Percentiles rank a stretch among this genome's conserved stretches.
Conservation (phyloP, 2,113 vertebrate genomes). For the Egretta garzetta region DNA sequence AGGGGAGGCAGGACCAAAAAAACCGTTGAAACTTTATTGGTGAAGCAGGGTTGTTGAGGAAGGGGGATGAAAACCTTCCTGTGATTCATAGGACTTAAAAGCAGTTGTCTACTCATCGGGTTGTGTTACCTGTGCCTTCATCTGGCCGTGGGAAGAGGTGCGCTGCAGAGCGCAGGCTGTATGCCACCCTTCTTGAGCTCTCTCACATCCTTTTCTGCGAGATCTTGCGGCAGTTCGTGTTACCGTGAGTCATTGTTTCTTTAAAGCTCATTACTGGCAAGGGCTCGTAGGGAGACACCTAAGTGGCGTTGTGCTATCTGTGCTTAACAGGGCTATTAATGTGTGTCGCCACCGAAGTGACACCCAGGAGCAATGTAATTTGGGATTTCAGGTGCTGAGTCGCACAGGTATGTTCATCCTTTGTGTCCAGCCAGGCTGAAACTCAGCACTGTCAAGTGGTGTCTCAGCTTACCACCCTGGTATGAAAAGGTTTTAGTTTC, state of each 20-base stretch:
- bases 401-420: constrained; percentile 15
- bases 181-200: constrained; percentile 13
- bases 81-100: constrained; percentile 23
- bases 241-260: constrained; percentile 71
- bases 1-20: neutral
- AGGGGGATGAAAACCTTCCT: neutral
- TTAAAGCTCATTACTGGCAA: constrained; percentile 58
- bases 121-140: constrained; percentile 30
- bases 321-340: constrained; percentile 42
- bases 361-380: constrained; percentile 63
- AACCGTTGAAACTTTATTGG: constrained; percentile 37
- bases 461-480: neutral
- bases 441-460: neutral
- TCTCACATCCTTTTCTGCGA: constrained; percentile 30
- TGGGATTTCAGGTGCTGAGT: constrained; percentile 40
- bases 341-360: constrained; percentile 43
- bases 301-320: constrained; percentile 30
- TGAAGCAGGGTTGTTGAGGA: constrained; percentile 6
- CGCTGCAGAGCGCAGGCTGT: neutral
- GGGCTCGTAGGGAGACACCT: neutral
- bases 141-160: constrained; percentile 45
- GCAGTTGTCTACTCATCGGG: constrained; percentile 28
- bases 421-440: constrained; percentile 52
- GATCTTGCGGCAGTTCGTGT: constrained; percentile 45
- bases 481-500: constrained; percentile 63